Base-by-base conservation (phyloP, 2,797 vertebrate genomes). In the Australoheros facetus region DNA sequence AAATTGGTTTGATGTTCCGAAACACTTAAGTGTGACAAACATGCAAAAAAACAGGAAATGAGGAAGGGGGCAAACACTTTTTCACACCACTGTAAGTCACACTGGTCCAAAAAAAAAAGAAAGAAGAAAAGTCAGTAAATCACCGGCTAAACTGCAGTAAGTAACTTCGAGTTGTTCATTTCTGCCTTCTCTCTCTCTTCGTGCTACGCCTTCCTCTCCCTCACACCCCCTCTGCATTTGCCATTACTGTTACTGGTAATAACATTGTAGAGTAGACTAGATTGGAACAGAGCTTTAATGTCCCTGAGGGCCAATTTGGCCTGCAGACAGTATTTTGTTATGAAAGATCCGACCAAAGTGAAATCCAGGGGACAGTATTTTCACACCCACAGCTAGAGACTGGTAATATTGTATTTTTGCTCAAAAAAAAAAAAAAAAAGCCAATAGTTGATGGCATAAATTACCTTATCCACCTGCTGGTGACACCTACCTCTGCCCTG, bases 221-320 rank as follows among this genome's bases (percentile, higher is more conserved):
- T 48, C 42, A 30, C 4, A 1, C 62, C 42, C 42, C 42, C 42
- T 2, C 42, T 30, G 26, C 42, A 19, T 51, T 69, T 69, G 42
- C 64, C 64, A 51, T 69, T 69, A 69, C 64, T 51, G 64, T 69
- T 69, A 69, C 30, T 51, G 64, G 42, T 69, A 69, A 69, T 69
- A 51, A 51, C 64, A 51, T 30, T 51, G 64, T 30, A 8, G 64
- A 51, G 64, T 51, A 69, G 26, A 69, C 45, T 51, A 69, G 45
- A 51, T 69, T 69, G 42, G 26, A 69, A 30, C 64, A 51, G 64
- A 51, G 64, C 45, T 51, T 69, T 51, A 69, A 69, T 69, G 64
- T 69, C 64, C 64, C 64, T 1, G 10, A 69, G 64, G 42, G 64
- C 26, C 45, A 69, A 30, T 69, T 69, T 69, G 42, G 64, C 45